Evolutionary conservation across 2,888 invertebrate species (phyloP).

Genomic region (Leptinotarsa juncta): DNA sequence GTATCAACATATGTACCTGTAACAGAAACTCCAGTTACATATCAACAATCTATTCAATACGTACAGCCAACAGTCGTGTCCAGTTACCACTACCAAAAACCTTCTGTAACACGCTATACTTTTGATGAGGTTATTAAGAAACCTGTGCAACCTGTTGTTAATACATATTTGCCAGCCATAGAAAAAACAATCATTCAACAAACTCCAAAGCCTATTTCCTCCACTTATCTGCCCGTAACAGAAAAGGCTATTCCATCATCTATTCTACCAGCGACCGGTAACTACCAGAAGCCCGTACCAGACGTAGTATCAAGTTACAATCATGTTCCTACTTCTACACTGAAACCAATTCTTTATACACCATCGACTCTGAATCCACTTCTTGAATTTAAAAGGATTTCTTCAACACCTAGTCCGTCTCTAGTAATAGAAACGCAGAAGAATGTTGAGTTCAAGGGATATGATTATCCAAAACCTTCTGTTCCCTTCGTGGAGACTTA

Average conservation of each 20-base stretch:
- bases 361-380: conserved; percentile 28
- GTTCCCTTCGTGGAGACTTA: conserved; percentile 59
- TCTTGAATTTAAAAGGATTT: neutral
- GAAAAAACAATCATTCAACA: conserved; percentile 8
- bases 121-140: conserved; percentile 24
- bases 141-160: conserved; percentile 14
- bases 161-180: conserved; percentile 12
- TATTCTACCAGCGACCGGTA: conserved; percentile 12
- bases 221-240: conserved; percentile 17
- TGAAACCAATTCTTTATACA: conserved; percentile 23
- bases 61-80: conserved; percentile 31
- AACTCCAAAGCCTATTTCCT: neutral
- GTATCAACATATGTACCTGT: conserved; percentile 13
- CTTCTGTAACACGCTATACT: conserved; percentile 28
- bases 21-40: neutral
- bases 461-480: conserved; percentile 53
- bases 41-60: conserved; percentile 4
- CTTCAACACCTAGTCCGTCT: conserved; percentile 4
- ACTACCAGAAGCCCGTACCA: conserved; percentile 22
- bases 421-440: conserved; percentile 29
- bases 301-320: conserved; percentile 48
- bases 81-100: conserved; percentile 34
- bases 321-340: conserved; percentile 37
- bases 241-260: conserved; percentile 4
- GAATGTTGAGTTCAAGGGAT: conserved; percentile 41